Evolutionary conservation across 1,140 invertebrate genomes (phyloP).

Genomic region (Leptopilina boulardi): DNA sequence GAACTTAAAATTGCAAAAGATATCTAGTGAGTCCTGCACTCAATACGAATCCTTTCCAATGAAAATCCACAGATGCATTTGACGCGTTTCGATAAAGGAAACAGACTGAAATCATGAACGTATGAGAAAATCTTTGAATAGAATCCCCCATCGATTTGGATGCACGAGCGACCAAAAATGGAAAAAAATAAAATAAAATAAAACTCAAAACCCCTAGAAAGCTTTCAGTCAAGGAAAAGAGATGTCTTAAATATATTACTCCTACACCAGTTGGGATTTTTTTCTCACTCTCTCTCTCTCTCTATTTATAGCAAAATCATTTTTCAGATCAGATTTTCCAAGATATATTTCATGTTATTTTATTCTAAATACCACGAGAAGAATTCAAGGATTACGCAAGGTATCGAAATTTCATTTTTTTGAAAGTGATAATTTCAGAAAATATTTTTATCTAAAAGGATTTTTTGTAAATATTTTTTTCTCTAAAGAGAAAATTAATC

Average conservation of each 20-base stretch:
- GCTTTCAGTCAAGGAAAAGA: constrained; percentile 13
- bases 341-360: too few species aligned
- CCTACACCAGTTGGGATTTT: neutral
- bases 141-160: constrained; percentile 15
- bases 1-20: constrained; percentile 2
- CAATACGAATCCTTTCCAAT: neutral
- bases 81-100: constrained; percentile 28
- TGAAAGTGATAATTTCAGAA: too few species aligned
- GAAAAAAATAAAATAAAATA: too few species aligned
- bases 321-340: neutral
- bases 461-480: too few species aligned
- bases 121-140: constrained; percentile 16
- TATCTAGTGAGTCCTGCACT: neutral
- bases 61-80: constrained; percentile 30
- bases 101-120: constrained; percentile 26
- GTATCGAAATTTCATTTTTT: too few species aligned
- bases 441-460: too few species aligned
- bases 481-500: too few species aligned
- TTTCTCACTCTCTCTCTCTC: too few species aligned
- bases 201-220: neutral
- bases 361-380: too few species aligned
- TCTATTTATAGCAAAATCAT: neutral
- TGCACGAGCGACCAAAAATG: constrained; percentile 19
- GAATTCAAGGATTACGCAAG: too few species aligned
- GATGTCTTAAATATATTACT: neutral